A percentile compares a stretch with the other conserved stretches of the same genome.
Evolutionary conservation across 2,888 invertebrate species (phyloP).

Genomic region (Himalopsyche anomala): DNA sequence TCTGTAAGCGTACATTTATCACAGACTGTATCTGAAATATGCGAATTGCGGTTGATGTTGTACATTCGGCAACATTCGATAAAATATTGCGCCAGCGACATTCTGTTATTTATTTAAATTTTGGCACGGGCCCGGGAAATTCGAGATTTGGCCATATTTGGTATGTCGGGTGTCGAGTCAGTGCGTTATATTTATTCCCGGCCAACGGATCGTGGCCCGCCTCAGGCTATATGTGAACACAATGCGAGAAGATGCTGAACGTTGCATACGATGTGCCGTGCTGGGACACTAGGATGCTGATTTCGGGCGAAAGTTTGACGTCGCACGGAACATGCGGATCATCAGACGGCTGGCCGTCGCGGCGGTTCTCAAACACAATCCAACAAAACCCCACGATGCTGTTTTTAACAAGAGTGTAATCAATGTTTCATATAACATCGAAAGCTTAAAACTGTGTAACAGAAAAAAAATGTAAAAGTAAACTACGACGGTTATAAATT

Average conservation of each 20-base stretch:
- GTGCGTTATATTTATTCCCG: constrained; percentile 31
- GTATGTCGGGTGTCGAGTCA: constrained; percentile 6
- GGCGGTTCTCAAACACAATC: neutral
- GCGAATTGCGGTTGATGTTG: no score
- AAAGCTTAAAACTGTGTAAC: no score
- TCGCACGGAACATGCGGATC: neutral
- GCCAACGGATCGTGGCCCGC: neutral
- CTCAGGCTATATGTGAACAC: constrained; percentile 22
- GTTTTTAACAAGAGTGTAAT: no score
- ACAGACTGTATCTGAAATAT: no score
- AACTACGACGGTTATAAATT: no score
- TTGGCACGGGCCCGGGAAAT: constrained; percentile 19
- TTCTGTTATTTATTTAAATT: constrained; percentile 22
- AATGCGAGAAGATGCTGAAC: constrained; percentile 26
- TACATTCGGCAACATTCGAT: neutral
- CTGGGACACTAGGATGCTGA: neutral
- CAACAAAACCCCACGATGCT: neutral
- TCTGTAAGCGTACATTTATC: no score
- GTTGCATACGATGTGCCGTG: neutral
- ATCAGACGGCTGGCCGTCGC: neutral
- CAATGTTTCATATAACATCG: no score
- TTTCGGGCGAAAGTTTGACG: constrained; percentile 3
- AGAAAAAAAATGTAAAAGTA: no score
- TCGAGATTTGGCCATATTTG: constrained; percentile 27
- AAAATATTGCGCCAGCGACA: constrained; percentile 13